phyloP scores from a whole-genome alignment of 53 echinoderm and acorn worm genomes.

The Astropecten irregularis region DNA sequence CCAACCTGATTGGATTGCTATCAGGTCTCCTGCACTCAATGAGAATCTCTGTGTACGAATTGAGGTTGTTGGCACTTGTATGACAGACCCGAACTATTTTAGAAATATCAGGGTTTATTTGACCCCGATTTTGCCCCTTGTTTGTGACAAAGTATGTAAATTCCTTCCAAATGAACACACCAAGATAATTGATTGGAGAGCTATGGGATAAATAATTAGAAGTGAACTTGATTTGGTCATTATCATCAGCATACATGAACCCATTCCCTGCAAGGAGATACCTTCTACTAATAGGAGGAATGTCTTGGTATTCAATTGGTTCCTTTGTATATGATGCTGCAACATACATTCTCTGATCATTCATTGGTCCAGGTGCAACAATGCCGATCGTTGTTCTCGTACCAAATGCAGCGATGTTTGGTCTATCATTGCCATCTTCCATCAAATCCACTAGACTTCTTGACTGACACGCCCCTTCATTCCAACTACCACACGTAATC shows the following conservation, averaged over 20 bases:
- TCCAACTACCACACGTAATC: no score
- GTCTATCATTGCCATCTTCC: no score
- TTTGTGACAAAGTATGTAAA: constrained; percentile 45
- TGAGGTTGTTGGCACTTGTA: neutral
- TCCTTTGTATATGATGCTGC: neutral
- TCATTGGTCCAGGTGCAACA: no score
- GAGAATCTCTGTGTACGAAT: constrained; percentile 37
- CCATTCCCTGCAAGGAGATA: neutral
- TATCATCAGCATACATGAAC: neutral
- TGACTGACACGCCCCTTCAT: no score
- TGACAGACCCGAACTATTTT: constrained; percentile 35
- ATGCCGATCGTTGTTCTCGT: constrained; percentile 1
- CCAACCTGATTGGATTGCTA: constrained; percentile 21
- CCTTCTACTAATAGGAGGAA: no score
- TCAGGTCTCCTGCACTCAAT: neutral
- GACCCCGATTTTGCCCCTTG: neutral
- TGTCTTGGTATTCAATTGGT: neutral
- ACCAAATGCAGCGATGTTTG: constrained; percentile 25
- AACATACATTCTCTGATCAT: no score
- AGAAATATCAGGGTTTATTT: neutral
- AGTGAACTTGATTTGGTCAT: neutral
- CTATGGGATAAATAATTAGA: neutral
- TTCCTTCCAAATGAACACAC: neutral
- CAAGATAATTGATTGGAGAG: constrained; percentile 12
- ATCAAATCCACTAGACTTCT: no score